A percentile compares a stretch with the other conserved stretches of the same genome.
These are phyloP conservation scores for Cryptocephalus primarius DNA, from an alignment of 2,888 invertebrate species.

Conservation along the genomic window DNA sequence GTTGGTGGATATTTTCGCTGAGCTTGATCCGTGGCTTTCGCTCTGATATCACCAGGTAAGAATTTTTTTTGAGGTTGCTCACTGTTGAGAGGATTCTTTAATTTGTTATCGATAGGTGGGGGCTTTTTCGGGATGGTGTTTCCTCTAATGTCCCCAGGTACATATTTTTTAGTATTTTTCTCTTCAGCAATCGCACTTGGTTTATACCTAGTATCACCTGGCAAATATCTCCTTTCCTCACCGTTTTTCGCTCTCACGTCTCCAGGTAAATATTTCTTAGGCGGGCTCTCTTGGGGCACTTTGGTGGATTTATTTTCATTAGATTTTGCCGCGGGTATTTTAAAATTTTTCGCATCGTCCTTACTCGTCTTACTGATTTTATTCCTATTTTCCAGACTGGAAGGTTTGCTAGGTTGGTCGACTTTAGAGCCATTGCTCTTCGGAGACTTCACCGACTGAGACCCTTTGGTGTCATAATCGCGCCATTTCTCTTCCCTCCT, in stretches of 20 bases:
- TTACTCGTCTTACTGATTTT: neutral
- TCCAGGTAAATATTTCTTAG: slow-evolving; percentile 2
- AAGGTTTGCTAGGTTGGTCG: neutral
- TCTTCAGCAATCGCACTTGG: too few relatives aligned
- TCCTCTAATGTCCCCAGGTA: too few relatives aligned
- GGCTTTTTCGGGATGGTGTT: neutral
- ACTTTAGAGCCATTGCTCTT: neutral
- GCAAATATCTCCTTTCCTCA: neutral
- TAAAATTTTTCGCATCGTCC: neutral
- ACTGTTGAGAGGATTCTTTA: neutral
- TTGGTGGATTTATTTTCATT: neutral
- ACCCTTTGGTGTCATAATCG: slow-evolving; percentile 10
- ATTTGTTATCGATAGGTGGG: neutral
- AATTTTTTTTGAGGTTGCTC: neutral
- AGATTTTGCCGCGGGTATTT: neutral
- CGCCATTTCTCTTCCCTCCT: slow-evolving; percentile 34
- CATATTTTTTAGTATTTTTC: too few relatives aligned
- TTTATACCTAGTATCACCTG: neutral
- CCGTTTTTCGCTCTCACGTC: slow-evolving; percentile 1
- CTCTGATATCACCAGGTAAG: slow-evolving; percentile 1
- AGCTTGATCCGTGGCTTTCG: neutral
- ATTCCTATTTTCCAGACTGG: neutral
- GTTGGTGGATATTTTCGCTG: neutral
- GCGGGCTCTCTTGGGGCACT: neutral
- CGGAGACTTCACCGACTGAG: slow-evolving; percentile 2